Percentiles rank a stretch among this genome's conserved stretches.
Conservation (phyloP, 2,797 vertebrate genomes). For the Characodon lateralis region DNA sequence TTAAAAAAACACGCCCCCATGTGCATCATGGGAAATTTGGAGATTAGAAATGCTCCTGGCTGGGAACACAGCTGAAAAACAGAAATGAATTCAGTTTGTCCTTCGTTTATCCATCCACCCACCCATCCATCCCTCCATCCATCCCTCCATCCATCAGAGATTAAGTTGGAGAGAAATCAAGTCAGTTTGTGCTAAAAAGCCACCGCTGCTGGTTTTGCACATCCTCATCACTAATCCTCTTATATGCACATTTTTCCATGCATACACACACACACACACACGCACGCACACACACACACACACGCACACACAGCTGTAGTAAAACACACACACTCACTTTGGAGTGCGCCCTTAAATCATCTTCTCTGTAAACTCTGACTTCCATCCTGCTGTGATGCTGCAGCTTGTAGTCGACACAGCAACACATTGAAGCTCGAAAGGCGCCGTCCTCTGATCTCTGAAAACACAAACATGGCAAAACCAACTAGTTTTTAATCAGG, state of each 20-base stretch:
- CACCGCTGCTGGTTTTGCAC: slow-evolving; percentile 18
- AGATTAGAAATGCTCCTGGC: slow-evolving; percentile 45
- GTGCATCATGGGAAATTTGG: slow-evolving; percentile 65
- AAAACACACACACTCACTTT: slow-evolving; percentile 64
- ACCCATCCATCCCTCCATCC: neutral
- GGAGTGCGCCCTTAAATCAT: neutral
- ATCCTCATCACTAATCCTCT: slow-evolving; percentile 56
- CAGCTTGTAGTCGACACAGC: slow-evolving; percentile 21
- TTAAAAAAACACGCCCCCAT: slow-evolving; percentile 46
- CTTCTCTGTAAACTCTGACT: slow-evolving; percentile 17
- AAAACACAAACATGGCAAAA: slow-evolving; percentile 5
- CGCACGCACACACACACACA: slow-evolving; percentile 5
- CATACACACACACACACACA: slow-evolving; percentile 28
- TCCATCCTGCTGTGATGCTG: slow-evolving; percentile 33
- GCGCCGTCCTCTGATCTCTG: slow-evolving; percentile 17
- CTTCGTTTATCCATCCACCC: neutral
- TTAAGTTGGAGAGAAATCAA: slow-evolving; percentile 25
- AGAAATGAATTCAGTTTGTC: slow-evolving; percentile 1
- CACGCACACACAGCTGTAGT: slow-evolving; percentile 37
- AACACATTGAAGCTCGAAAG: slow-evolving; percentile 30
- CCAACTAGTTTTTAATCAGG: neutral
- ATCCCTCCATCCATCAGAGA: slow-evolving; percentile 3
- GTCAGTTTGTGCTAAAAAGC: slow-evolving; percentile 29
- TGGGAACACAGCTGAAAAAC: neutral
- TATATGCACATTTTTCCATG: slow-evolving; percentile 21